A percentile compares a stretch with the other conserved stretches of the same genome.
Conservation (phyloP, 1,140 invertebrate genomes). For the Pomacea maculata region DNA sequence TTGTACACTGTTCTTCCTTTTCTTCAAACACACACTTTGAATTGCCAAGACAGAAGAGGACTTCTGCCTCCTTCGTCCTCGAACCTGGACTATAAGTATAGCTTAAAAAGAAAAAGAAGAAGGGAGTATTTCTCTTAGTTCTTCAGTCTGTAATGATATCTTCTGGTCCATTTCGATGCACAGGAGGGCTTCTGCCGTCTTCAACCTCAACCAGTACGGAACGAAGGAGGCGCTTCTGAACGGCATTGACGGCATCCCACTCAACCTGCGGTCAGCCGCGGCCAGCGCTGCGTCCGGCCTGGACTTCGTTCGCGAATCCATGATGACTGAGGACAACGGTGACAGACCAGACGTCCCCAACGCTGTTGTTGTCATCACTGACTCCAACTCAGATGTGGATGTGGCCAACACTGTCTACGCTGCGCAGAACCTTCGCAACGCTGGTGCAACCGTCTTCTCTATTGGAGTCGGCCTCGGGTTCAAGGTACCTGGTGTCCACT, state of each 20-base stretch:
- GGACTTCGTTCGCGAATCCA: conserved; percentile 32
- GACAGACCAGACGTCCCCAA: conserved; percentile 56
- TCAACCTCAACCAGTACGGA: conserved; percentile 48
- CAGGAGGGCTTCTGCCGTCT: conserved; percentile 34
- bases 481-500: not conserved
- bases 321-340: conserved; percentile 42
- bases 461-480: not conserved
- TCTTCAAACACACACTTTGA: too few relatives aligned
- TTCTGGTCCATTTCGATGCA: too few relatives aligned
- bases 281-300: conserved; percentile 44
- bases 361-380: conserved; percentile 55
- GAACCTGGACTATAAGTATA: too few relatives aligned
- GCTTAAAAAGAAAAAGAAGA: too few relatives aligned
- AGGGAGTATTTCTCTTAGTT: too few relatives aligned
- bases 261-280: conserved; percentile 33
- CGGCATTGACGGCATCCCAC: conserved; percentile 41
- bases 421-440: conserved; percentile 29
- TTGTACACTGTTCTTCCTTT: too few relatives aligned
- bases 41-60: too few relatives aligned
- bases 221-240: conserved; percentile 38
- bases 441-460: conserved; percentile 29
- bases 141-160: too few relatives aligned
- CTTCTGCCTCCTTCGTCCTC: too few relatives aligned
- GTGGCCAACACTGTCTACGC: conserved; percentile 34
- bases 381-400: conserved; percentile 45